A percentile compares a stretch with the other conserved stretches of the same genome.
These are phyloP conservation scores for Chelonia mydas DNA, from an alignment of 2,797 vertebrate genomes.

Conservation along the genomic window DNA sequence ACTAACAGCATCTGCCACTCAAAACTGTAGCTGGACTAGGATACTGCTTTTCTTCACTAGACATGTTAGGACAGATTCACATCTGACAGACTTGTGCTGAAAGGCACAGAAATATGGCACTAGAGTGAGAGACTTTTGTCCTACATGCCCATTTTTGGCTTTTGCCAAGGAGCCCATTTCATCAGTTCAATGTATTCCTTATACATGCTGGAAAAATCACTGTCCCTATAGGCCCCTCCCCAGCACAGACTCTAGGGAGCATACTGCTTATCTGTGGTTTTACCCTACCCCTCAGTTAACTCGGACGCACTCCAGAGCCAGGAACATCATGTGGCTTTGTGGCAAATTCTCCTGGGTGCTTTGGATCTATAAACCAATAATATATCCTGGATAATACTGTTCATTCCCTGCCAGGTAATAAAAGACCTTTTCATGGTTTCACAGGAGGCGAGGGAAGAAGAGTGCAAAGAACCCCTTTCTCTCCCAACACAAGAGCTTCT, in stretches of 20 bases:
- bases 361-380: background rate
- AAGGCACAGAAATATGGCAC: background rate
- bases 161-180: background rate
- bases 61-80: fast-evolving
- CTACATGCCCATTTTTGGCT: background rate
- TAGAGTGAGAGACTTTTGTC: background rate
- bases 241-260: background rate
- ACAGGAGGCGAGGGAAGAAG: background rate
- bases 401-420: background rate
- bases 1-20: background rate
- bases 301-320: background rate
- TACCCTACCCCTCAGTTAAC: background rate
- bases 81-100: background rate
- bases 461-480: background rate
- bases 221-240: background rate
- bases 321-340: background rate
- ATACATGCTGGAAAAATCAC: background rate
- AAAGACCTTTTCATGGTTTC: background rate
- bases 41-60: background rate
- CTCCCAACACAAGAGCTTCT: background rate
- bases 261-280: background rate
- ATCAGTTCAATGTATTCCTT: background rate
- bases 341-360: background rate
- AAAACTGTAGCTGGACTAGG: fast-evolving
- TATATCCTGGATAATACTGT: background rate